Conservation (phyloP, 2,888 invertebrate genomes). For the Brachycybe producta region DNA sequence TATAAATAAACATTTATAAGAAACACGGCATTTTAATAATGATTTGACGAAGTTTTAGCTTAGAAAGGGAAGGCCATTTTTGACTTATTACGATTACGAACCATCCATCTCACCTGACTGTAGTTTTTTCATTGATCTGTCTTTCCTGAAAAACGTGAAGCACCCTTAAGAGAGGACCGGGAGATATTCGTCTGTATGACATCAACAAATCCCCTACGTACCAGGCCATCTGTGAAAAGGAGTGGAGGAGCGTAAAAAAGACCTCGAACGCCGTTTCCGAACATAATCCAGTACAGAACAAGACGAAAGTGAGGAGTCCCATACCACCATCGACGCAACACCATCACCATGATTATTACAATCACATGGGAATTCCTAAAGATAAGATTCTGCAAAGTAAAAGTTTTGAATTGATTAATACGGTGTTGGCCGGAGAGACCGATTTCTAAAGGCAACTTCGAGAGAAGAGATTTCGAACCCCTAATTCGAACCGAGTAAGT, state of each 20-base stretch:
- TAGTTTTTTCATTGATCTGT: slow-evolving; percentile 23
- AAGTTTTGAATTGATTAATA: slow-evolving; percentile 84
- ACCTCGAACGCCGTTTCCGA: slow-evolving; percentile 21
- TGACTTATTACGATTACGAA: background rate
- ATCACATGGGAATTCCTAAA: slow-evolving; percentile 51
- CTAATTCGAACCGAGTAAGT: no score
- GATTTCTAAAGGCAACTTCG: slow-evolving; percentile 15
- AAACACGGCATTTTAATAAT: no score
- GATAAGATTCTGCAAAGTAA: slow-evolving; percentile 82
- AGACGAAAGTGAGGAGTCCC: slow-evolving; percentile 17
- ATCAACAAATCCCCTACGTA: slow-evolving; percentile 27
- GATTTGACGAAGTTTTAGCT: no score
- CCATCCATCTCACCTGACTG: slow-evolving; percentile 21
- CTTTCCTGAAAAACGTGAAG: slow-evolving; percentile 20
- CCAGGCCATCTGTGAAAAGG: slow-evolving; percentile 21
- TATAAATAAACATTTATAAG: no score
- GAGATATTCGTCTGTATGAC: slow-evolving; percentile 18
- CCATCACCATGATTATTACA: slow-evolving; percentile 36
- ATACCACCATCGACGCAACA: background rate
- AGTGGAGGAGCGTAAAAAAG: slow-evolving; percentile 20
- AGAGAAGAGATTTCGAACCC: no score
- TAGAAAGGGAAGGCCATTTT: background rate
- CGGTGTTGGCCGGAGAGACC: slow-evolving; percentile 64
- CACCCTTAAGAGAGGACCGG: slow-evolving; percentile 17
- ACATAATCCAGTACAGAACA: slow-evolving; percentile 21